These are phyloP conservation scores for Vimba vimba DNA, from an alignment of 2,113 vertebrate species.

Conservation along the genomic window DNA sequence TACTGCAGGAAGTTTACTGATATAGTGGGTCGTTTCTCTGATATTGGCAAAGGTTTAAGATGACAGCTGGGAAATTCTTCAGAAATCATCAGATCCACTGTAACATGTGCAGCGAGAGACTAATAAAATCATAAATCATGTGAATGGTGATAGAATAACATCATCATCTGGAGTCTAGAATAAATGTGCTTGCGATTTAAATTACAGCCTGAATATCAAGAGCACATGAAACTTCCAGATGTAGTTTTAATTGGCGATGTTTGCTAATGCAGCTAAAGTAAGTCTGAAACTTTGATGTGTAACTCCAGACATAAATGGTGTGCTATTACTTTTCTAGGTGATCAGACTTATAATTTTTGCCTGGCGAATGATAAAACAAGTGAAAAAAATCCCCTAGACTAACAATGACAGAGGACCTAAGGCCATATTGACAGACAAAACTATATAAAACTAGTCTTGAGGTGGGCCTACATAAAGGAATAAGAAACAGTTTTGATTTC, in stretches of 20 bases:
- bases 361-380: background rate
- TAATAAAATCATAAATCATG: conserved; percentile 35
- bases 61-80: conserved; percentile 20
- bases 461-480: background rate
- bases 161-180: conserved; percentile 24
- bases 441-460: no score
- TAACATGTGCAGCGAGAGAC: conserved; percentile 5
- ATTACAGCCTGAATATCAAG: conserved; percentile 9
- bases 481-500: background rate
- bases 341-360: background rate
- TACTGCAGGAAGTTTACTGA: background rate
- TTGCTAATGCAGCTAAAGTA: background rate
- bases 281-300: background rate
- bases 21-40: background rate
- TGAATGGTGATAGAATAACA: conserved; percentile 48
- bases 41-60: background rate
- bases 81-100: conserved; percentile 9
- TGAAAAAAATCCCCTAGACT: background rate
- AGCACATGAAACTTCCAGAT: conserved; percentile 6
- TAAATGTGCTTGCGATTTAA: conserved; percentile 25
- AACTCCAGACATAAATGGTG: background rate
- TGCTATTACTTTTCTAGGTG: background rate
- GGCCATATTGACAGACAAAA: no score
- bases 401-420: no score
- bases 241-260: background rate